Conservation (phyloP, 2,113 vertebrate species). For the Xyrauchen texanus region DNA sequence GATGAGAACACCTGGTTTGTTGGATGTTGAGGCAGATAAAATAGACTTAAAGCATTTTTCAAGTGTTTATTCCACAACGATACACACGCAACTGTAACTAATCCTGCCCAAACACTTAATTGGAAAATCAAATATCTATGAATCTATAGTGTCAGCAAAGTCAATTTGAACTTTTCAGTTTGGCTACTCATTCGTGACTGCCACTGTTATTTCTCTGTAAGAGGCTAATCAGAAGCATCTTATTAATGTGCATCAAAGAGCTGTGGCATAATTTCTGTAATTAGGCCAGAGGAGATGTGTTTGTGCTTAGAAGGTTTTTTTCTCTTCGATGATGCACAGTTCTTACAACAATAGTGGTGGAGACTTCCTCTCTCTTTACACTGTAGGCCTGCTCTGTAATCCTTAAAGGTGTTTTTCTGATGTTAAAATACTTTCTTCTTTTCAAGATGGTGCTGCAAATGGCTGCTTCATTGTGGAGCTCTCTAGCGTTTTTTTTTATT, state of each 20-base stretch:
- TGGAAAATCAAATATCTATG: conserved; percentile 42
- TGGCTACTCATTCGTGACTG: conserved; percentile 29
- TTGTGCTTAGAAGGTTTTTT: conserved; percentile 11
- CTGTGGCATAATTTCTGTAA: conserved; percentile 44
- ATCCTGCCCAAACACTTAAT: conserved; percentile 50
- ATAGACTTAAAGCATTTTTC: conserved; percentile 27
- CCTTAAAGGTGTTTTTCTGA: not conserved
- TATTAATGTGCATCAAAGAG: conserved; percentile 51
- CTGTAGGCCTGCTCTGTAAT: not conserved
- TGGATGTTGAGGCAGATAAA: conserved; percentile 11
- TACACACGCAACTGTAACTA: conserved; percentile 47
- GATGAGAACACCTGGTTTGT: conserved; percentile 17
- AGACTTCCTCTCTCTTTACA: not conserved
- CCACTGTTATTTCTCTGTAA: conserved; percentile 9
- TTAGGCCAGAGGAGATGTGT: conserved; percentile 46
- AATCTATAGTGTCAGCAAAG: conserved; percentile 47
- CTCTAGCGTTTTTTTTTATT: too few relatives aligned
- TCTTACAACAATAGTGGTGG: not conserved
- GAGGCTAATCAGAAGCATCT: conserved; percentile 47
- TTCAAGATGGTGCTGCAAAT: too few relatives aligned
- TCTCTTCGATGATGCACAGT: not conserved
- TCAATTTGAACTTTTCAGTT: conserved; percentile 35
- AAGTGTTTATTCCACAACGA: conserved; percentile 23
- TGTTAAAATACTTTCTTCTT: not conserved
- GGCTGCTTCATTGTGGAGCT: too few relatives aligned